These are phyloP conservation scores for Cetonia aurata DNA, from an alignment of 2,888 invertebrate genomes.

Conservation along the genomic window DNA sequence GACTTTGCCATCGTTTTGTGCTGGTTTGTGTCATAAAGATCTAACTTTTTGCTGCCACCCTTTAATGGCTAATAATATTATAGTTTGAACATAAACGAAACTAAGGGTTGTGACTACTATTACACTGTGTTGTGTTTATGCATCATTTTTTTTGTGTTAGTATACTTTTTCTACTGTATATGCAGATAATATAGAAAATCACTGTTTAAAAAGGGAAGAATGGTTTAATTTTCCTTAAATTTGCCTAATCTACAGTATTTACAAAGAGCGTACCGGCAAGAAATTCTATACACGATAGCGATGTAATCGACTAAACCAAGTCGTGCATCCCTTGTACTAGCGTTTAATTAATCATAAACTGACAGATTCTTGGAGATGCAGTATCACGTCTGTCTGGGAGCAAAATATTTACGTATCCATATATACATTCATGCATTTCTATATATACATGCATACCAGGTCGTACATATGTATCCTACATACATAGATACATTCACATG, in stretches of 20 bases:
- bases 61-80: too few relatives aligned
- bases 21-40: too few relatives aligned
- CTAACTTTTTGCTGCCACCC: too few relatives aligned
- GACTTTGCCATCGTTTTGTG: too few relatives aligned
- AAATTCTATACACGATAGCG: constrained; percentile 29
- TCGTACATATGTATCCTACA: neutral
- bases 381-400: constrained; percentile 25
- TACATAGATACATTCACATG: constrained; percentile 2
- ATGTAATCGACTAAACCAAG: constrained; percentile 22
- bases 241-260: constrained; percentile 4
- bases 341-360: constrained; percentile 50
- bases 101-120: too few relatives aligned
- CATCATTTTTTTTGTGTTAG: too few relatives aligned
- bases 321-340: constrained; percentile 22
- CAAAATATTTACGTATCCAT: constrained; percentile 35
- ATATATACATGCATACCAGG: neutral
- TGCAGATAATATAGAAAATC: too few relatives aligned
- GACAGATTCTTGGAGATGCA: constrained; percentile 46
- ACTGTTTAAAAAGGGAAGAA: neutral
- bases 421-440: neutral
- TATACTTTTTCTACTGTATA: too few relatives aligned
- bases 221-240: neutral
- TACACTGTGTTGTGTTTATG: too few relatives aligned
- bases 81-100: too few relatives aligned
- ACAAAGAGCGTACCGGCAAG: constrained; percentile 14